Base-by-base conservation (phyloP, 2,113 vertebrate species). In the Rynchops niger region DNA sequence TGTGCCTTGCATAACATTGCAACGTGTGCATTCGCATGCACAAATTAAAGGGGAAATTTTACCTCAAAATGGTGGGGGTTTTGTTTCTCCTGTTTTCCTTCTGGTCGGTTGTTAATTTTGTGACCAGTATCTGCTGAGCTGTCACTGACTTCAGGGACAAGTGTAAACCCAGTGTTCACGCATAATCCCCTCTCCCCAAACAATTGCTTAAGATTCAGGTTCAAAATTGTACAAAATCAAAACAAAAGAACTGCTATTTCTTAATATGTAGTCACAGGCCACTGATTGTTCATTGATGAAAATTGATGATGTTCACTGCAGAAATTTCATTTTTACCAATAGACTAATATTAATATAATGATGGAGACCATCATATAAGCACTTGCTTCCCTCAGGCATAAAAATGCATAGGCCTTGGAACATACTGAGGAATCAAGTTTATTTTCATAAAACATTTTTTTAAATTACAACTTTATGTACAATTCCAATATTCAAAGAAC, bases 281-380 rank as follows among this genome's bases (percentile, higher is more conserved):
- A 15, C 86, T 95, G 94, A 95, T 92, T 93, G 88, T 93, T 93
- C 92, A 47, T 80, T 95, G 92, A 91, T 95, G 95, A 94, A 93
- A 97, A 94, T 16, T 87, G 80, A 58, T 88, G 40, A 82, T 79
- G 73, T 95, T 93, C 84, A 56, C 61, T 77, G 78, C 70, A 91
- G 70, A 87, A 94, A 93, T 82, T 80, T 89, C 56, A 40, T 69
- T 76, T 56, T 86, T 94, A 87, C 49, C 52, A 40, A 38, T 63
- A 87, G 76, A 73, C 94, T 95, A 93, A 83, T 91, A 92, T 70
- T 82, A 92, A 88, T 79, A 78, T 72, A 76, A 58, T 38, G 58
- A 70, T 62, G 38, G 70, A 94, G 74, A 84, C 86, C 86, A 84
- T 95, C 88, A 38, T 72, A 21, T 42, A 85, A 92, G 71, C 67